Conservation (phyloP, 2,113 vertebrate species). For the Hydrolagus affinis region DNA sequence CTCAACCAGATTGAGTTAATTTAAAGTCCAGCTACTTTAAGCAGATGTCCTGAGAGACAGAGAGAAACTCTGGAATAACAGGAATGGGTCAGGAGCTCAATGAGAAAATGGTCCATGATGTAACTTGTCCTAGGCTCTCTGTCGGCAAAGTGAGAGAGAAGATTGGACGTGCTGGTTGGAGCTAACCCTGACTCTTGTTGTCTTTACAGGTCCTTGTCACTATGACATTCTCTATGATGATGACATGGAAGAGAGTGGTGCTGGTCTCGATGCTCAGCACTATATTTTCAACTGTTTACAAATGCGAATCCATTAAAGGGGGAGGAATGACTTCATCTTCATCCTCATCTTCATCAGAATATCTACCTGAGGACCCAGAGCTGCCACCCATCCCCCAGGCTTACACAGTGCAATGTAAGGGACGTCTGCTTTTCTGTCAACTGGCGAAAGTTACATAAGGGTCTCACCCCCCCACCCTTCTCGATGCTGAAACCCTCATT, state of each 20-base stretch:
- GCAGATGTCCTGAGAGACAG: too few species aligned
- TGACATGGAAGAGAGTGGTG: slow-evolving; percentile 86
- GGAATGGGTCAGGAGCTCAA: too few species aligned
- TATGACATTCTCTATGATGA: slow-evolving; percentile 82
- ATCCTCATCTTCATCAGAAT: slow-evolving; percentile 28
- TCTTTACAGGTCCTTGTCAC: slow-evolving; percentile 76
- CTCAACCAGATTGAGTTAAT: too few species aligned
- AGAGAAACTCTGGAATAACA: too few species aligned
- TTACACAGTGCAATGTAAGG: slow-evolving; percentile 61
- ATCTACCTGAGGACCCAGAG: slow-evolving; percentile 40
- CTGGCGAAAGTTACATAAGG: slow-evolving; percentile 26
- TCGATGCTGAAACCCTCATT: too few species aligned
- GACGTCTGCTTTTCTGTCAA: slow-evolving; percentile 21
- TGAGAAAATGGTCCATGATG: too few species aligned
- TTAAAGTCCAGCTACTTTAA: too few species aligned
- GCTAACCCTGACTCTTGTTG: slow-evolving; percentile 25
- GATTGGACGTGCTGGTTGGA: neutral
- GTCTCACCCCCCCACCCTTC: neutral
- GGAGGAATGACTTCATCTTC: slow-evolving; percentile 35
- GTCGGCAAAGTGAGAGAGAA: neutral
- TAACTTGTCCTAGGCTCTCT: too few species aligned
- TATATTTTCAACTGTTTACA: slow-evolving; percentile 68
- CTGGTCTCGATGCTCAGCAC: slow-evolving; percentile 74
- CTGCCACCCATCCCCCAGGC: slow-evolving; percentile 49
- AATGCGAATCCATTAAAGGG: slow-evolving; percentile 55